Base-by-base conservation (phyloP, 2,888 invertebrate species). In the Parnassius glacialis region DNA sequence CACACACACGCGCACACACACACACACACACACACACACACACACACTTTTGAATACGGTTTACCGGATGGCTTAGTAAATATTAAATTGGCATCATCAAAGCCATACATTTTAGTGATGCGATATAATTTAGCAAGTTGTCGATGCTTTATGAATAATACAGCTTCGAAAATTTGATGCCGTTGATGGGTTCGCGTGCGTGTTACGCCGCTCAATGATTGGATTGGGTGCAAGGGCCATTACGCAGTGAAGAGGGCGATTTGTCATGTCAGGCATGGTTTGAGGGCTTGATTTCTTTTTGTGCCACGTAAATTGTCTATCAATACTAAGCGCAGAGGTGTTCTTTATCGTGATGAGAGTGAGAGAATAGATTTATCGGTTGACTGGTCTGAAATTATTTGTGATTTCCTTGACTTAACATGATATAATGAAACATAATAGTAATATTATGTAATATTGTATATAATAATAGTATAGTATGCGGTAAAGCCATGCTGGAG, bases 91-190 rank as follows among this genome's bases (percentile, higher is more conserved):
- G 68, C 67, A 68, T 72, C 68, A 67, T 69, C 69, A 69, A 67
- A 67, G 65, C 54, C 67, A 70, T 71, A 68, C n/a, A 16, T 70
- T 74, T 73, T 74, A 74, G 76, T 75, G 72, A 67, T 67, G 65
- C 62, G 59, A 65, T 61, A 63, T 57, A 65, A 66, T 68, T 59
- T n/a, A 57, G 62, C 52, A 16, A 43, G 44, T 51, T 58, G 25
- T 72, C 71, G 72, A 72, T 70, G 63, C 62, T 63, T 67, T 66
- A 70, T 71, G 70, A 76, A 74, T 76, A 75, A 73, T 51, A 44
- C 41, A 42, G 43, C 43, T 16, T 20, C 3, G 45, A 56, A 43
- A 25, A 45, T 11, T 56, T 10, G 43, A 56, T 47, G 45, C 11
- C 20, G 34, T 25, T 3, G 53, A 48, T 48, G 13, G 48, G 48